Conservation (phyloP, 35 echinoderm and acorn worm species). For the Apostichopus parvimensis region DNA sequence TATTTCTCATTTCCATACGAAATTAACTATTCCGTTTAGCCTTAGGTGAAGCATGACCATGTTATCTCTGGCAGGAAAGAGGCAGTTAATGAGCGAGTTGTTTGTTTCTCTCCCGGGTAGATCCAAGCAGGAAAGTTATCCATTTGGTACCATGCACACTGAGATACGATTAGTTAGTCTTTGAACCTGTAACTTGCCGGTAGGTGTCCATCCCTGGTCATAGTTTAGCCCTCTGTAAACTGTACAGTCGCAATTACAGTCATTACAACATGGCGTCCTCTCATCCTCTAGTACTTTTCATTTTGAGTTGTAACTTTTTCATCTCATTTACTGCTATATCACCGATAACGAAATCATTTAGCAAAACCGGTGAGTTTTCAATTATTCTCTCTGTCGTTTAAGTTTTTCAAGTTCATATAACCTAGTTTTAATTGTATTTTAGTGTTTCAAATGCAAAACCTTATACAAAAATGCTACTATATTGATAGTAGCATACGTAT, state of each 20-base stretch:
- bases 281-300: background rate
- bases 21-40: background rate
- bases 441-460: too few species aligned
- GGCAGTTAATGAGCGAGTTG: background rate
- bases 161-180: too few species aligned
- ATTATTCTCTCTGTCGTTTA: background rate
- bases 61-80: background rate
- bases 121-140: too few species aligned
- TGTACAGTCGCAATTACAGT: background rate
- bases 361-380: background rate
- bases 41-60: background rate
- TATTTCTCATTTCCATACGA: conserved; percentile 1
- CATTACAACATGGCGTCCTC: conserved; percentile 1
- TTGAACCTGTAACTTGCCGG: too few species aligned
- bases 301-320: background rate
- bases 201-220: too few species aligned
- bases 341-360: background rate
- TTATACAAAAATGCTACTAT: too few species aligned
- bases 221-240: too few species aligned
- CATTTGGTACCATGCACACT: too few species aligned
- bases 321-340: background rate
- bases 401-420: background rate
- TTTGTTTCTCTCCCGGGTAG: too few species aligned
- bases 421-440: too few species aligned
- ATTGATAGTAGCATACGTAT: too few species aligned